Conservation (phyloP, 2,888 invertebrate species). For the Malthinus flaveolus region DNA sequence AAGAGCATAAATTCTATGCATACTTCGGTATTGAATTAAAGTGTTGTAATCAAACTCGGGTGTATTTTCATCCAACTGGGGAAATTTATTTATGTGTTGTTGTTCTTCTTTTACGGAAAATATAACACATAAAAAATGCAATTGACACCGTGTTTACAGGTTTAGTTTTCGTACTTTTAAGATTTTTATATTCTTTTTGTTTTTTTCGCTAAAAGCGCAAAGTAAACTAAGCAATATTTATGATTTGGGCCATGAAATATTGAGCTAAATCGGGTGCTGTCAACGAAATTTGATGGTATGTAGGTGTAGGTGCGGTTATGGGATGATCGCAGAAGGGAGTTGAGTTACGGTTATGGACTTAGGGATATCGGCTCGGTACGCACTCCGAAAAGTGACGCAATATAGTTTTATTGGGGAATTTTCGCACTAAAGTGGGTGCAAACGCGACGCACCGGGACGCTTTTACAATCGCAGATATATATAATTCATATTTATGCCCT, state of each 20-base stretch:
- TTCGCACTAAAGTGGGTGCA: slow-evolving; percentile 35
- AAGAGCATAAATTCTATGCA: slow-evolving; percentile 57
- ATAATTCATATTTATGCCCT: slow-evolving; percentile 51
- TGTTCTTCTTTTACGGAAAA: slow-evolving; percentile 44
- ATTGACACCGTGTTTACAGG: slow-evolving; percentile 54
- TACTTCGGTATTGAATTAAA: slow-evolving; percentile 57
- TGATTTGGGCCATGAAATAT: slow-evolving; percentile 17
- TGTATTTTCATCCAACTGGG: slow-evolving; percentile 42
- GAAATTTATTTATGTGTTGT: slow-evolving; percentile 52
- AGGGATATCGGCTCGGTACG: slow-evolving; percentile 35
- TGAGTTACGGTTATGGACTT: slow-evolving; percentile 49
- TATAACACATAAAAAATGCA: slow-evolving; percentile 53
- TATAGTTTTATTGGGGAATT: slow-evolving; percentile 37
- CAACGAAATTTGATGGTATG: slow-evolving; percentile 45
- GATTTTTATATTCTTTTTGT: slow-evolving; percentile 32
- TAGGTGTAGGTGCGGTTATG: slow-evolving; percentile 42
- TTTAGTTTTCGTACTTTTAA: slow-evolving; percentile 46
- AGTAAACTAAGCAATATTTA: slow-evolving; percentile 17
- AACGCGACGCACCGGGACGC: slow-evolving; percentile 34
- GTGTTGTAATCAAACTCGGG: slow-evolving; percentile 51
- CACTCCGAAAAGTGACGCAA: slow-evolving; percentile 29
- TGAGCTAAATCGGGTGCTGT: slow-evolving; percentile 29
- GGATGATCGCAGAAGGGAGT: slow-evolving; percentile 40
- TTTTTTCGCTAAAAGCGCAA: slow-evolving; percentile 11
- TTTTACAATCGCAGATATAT: slow-evolving; percentile 49